Evolutionary conservation across 2,888 invertebrate species (phyloP), one percentile per base, ranked within the genome.

Genomic region (Dinocampus coccinellae): DNA sequence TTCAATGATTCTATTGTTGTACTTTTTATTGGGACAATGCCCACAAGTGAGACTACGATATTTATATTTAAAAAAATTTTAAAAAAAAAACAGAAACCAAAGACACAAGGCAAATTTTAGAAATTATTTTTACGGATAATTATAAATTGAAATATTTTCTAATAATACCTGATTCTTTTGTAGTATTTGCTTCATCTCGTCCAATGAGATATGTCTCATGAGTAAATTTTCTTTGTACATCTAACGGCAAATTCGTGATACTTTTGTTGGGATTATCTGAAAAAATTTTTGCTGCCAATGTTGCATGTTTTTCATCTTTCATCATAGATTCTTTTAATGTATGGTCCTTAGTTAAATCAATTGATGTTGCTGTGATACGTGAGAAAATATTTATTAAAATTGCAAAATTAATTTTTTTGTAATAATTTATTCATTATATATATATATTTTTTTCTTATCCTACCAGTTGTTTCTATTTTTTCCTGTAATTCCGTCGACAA

Each of bases 171-270:
- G 47, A n/a, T 16, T 6, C 34, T 29, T 33, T 52, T 3, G 68
- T 55, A n/a, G 47, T 39, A 20, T 33, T 68, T 20, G 11, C 16
- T 36, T 47, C 55, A 11, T 52, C 60, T 53, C n/a, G 42, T 16
- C 29, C 63, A n/a, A 69, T 66, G 10, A 22, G 36, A 55, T 70
- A 70, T 1, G 26, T 55, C 7, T 61, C 55, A 13, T 58, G 61
- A 26, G 73, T 75, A 1, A 69, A 34, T 22, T 36, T 29, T 16
- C 60, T 52, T 4, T 20, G 74, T n/a, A 33, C 61, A 53, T 61
- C 73, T 9, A 42, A 52, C 26, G 16, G 55, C 6, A 26, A 57
- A n/a, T 66, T 55, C 16, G 57, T 61, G 26, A 73, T 62, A 10
- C 53, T 55, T 10, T 24, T 24, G 10, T 53, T 16, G 2, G 61